Conservation (phyloP, 2,888 invertebrate genomes). For the Petrolisthes cinctipes region DNA sequence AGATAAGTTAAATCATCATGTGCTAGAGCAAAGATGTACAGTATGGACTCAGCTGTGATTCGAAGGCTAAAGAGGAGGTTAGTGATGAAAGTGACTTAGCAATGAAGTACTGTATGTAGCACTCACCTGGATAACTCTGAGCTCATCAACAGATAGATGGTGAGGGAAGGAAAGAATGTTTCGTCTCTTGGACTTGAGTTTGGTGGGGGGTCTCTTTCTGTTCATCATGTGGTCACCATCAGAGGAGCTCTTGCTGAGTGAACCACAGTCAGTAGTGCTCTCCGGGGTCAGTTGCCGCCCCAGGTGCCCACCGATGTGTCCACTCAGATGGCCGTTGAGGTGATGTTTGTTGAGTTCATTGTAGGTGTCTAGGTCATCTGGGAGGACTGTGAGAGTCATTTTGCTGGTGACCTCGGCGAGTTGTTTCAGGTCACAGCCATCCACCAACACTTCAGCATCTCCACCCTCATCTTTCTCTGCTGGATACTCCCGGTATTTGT, state of each 20-base stretch:
- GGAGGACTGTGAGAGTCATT: conserved; percentile 55
- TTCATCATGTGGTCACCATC: conserved; percentile 68
- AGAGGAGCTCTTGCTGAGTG: conserved; percentile 69
- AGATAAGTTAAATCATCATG: no score
- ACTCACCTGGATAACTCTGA: conserved; percentile 74
- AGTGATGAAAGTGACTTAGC: not conserved
- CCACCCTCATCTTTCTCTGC: conserved; percentile 61
- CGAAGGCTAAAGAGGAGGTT: not conserved
- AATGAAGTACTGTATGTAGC: not conserved
- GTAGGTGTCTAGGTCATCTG: conserved; percentile 55
- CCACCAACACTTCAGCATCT: conserved; percentile 47
- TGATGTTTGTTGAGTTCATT: conserved; percentile 63
- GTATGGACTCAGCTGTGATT: no score
- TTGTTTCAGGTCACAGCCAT: conserved; percentile 59
- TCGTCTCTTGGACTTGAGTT: conserved; percentile 71
- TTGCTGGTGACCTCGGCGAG: conserved; percentile 59
- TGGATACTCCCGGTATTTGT: conserved; percentile 61
- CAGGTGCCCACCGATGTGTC: conserved; percentile 45
- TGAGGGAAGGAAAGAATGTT: conserved; percentile 72
- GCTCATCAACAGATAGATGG: conserved; percentile 76
- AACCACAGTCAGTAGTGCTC: conserved; percentile 68
- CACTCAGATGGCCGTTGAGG: conserved; percentile 51
- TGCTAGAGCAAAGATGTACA: no score
- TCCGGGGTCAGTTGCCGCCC: conserved; percentile 59
- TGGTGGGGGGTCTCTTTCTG: conserved; percentile 67